A percentile compares a stretch with the other conserved stretches of the same genome.
These are phyloP conservation scores for Watersipora subatra DNA, from an alignment of 1,140 invertebrate species.

Conservation along the genomic window DNA sequence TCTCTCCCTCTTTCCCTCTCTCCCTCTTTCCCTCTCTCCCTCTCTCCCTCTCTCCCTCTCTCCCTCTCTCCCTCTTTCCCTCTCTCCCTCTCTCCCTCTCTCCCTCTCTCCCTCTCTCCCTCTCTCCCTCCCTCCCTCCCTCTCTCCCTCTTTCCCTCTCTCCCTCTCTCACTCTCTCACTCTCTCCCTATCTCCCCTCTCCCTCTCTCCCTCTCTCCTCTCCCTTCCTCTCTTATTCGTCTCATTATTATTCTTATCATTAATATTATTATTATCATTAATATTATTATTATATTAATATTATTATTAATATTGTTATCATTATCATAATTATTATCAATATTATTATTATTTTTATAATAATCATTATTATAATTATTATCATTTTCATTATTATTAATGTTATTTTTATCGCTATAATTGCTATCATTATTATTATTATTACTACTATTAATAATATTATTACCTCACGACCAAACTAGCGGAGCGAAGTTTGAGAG, in stretches of 20 bases:
- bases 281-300: too few species aligned
- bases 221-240: background rate
- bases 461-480: too few species aligned
- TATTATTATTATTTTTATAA: too few species aligned
- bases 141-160: conserved; percentile 1
- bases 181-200: too few species aligned
- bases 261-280: too few species aligned
- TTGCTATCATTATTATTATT: conserved; percentile 3
- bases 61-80: conserved; percentile 3
- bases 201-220: background rate
- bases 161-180: too few species aligned
- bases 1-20: conserved; percentile 1
- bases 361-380: background rate
- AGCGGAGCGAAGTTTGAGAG: too few species aligned
- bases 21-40: conserved; percentile 2
- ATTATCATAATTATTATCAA: too few species aligned
- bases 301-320: too few species aligned
- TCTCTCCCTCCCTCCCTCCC: background rate
- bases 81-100: background rate
- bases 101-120: background rate
- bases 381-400: background rate
- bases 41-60: background rate
- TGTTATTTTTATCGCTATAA: background rate
- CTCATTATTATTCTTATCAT: conserved; percentile 1
- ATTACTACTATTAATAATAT: too few species aligned